Percentiles rank a stretch among this genome's conserved stretches.
Conservation (phyloP, 1,140 invertebrate species). For the Lordiphosa mommai region DNA sequence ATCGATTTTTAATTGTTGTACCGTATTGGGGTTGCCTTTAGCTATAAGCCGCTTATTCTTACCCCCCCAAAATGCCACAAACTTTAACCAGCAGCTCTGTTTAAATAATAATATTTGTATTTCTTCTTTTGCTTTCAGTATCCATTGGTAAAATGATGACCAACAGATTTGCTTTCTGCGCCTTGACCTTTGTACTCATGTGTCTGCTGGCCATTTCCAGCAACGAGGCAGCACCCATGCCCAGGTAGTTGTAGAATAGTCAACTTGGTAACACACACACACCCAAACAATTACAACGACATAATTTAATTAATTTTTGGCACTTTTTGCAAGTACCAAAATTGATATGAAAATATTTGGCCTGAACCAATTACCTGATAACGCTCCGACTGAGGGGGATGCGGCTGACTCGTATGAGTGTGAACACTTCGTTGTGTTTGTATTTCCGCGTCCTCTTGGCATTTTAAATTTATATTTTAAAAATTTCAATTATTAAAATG, state of each 20-base stretch:
- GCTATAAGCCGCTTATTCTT: conserved; percentile 9
- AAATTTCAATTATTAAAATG: conserved; percentile 66
- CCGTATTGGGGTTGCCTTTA: conserved; percentile 22
- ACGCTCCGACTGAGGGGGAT: background rate
- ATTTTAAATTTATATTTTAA: conserved; percentile 20
- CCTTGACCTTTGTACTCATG: conserved; percentile 50
- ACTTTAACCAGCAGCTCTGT: background rate
- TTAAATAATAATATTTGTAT: background rate
- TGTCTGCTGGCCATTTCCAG: conserved; percentile 65
- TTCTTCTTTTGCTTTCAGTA: conserved; percentile 27
- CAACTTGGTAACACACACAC: conserved; percentile 7
- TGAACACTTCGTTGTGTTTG: conserved; percentile 39
- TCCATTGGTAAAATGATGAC: conserved; percentile 61
- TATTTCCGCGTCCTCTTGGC: conserved; percentile 6
- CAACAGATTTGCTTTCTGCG: conserved; percentile 50
- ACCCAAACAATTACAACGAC: conserved; percentile 2
- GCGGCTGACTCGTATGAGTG: conserved; percentile 1
- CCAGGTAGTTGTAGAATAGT: conserved; percentile 74
- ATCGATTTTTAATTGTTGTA: conserved; percentile 61
- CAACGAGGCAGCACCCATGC: conserved; percentile 71
- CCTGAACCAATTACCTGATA: conserved; percentile 46
- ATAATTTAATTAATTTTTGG: conserved; percentile 56
- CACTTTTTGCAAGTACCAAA: conserved; percentile 39
- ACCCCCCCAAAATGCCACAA: background rate
- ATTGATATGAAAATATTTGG: conserved; percentile 54